Evolutionary conservation across 92 coral and sea anemone species (phyloP), one percentile per base, ranked within the genome.

Genomic region (Plumapathes pennacea): DNA sequence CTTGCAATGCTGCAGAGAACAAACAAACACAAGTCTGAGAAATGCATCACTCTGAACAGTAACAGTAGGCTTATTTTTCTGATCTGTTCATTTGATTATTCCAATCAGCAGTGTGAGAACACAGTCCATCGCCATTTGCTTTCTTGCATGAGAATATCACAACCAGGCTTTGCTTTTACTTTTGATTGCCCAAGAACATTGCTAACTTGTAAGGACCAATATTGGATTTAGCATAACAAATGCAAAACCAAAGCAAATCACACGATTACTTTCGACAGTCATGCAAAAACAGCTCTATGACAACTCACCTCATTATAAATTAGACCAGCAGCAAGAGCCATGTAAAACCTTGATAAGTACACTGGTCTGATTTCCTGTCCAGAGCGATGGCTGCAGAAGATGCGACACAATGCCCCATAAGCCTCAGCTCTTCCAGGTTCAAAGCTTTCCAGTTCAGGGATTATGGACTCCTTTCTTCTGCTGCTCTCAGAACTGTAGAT

Each of bases 341-440:
- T 72, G 57, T 88, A 89, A 69, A 94, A 94, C 45, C 99, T 62
- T 7, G 99, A 89, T 6, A 94, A 74, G 62, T 89, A 88, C 11
- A 88, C 94, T 12, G 99, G 99, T 20, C 90, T 53, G 26, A 94
- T 54, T 32, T 78, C 77, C 52, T 89, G 81, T 9, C 91, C 96
- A 61, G 99, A 80, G 25, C 85, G 75, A 52, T 85, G 99, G 58
- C 96, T 84, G 63, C 99, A 94, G 37, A 94, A 94, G 72, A 94
- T 89, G 27, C 99, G 85, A 36, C 96, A 94, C 31, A 94, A 63
- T 5, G 96, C 84, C 24, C 99, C 99, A 81, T 67, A 84, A 1
- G 99, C 99, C 50, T 94, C 99, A 25, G 99, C 99, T 18, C 94
- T 77, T 8, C 99, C 99, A 43, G 95, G 99, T 40, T 94, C 99